Conservation (phyloP, 2,888 invertebrate species). For the Hydriomena furcata region DNA sequence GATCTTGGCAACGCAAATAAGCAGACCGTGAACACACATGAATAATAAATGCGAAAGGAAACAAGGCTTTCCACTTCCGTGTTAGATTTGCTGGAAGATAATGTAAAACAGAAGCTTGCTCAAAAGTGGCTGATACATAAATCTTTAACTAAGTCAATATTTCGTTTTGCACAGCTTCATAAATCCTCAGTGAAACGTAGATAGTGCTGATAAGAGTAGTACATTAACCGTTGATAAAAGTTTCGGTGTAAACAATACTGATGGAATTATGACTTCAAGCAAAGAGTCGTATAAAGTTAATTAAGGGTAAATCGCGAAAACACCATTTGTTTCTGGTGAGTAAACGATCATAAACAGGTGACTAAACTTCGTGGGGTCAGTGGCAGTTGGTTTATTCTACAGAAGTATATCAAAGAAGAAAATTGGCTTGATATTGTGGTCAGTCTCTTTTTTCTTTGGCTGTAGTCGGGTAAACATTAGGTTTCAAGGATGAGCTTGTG, state of each 20-base stretch:
- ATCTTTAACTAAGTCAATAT: background rate
- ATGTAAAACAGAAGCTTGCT: constrained; percentile 13
- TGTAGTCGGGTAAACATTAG: too few relatives aligned
- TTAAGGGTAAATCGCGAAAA: constrained; percentile 28
- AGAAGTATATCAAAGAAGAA: too few relatives aligned
- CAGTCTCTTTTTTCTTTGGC: too few relatives aligned
- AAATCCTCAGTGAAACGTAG: constrained; percentile 33
- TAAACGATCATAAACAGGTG: too few relatives aligned
- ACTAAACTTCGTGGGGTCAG: too few relatives aligned
- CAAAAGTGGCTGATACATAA: background rate
- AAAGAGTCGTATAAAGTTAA: constrained; percentile 18
- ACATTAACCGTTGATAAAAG: constrained; percentile 25
- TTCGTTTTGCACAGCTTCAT: constrained; percentile 12
- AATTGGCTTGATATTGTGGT: too few relatives aligned
- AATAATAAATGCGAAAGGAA: constrained; percentile 17
- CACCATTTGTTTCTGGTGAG: constrained; percentile 25
- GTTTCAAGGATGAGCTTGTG: too few relatives aligned
- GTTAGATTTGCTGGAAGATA: constrained; percentile 3
- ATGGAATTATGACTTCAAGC: constrained; percentile 19
- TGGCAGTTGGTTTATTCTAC: too few relatives aligned
- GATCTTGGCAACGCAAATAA: constrained; percentile 15
- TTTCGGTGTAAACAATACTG: constrained; percentile 14
- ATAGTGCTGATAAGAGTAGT: constrained; percentile 36
- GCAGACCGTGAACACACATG: constrained; percentile 5
- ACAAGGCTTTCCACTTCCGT: constrained; percentile 10